A percentile compares a stretch with the other conserved stretches of the same genome.
These are phyloP conservation scores for Heliconius aoede DNA, from an alignment of 2,888 invertebrate species.

Conservation along the genomic window DNA sequence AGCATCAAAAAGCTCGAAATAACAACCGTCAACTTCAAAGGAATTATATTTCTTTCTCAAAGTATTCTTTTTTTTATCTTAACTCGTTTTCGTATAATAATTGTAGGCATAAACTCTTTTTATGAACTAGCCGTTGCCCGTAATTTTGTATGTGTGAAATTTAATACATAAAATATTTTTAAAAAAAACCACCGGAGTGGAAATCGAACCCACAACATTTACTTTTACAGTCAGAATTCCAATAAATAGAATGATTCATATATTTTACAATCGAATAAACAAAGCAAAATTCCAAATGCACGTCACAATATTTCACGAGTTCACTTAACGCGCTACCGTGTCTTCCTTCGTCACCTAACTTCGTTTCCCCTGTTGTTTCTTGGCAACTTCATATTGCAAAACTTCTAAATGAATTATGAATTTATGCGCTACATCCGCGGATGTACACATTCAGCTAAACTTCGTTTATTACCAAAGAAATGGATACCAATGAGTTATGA, in stretches of 20 bases:
- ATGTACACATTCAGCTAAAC: slow-evolving; percentile 29
- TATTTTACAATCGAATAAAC: not conserved
- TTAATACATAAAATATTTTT: no score
- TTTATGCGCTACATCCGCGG: slow-evolving; percentile 32
- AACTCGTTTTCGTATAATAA: not conserved
- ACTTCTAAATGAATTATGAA: slow-evolving; percentile 40
- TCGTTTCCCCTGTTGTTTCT: slow-evolving; percentile 30
- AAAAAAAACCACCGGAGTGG: no score
- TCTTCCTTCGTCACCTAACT: slow-evolving; percentile 29
- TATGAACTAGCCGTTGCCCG: no score
- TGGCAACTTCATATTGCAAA: slow-evolving; percentile 36
- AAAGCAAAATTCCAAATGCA: slow-evolving; percentile 11
- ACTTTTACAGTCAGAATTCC: no score
- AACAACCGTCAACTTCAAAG: slow-evolving; percentile 11
- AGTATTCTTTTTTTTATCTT: slow-evolving; percentile 19
- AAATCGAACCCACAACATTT: no score
- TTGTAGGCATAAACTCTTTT: no score
- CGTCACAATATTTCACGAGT: slow-evolving; percentile 19
- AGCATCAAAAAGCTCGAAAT: slow-evolving; percentile 8
- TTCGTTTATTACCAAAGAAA: slow-evolving; percentile 35
- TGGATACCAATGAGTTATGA: slow-evolving; percentile 14
- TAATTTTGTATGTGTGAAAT: no score
- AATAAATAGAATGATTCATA: no score
- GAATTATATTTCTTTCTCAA: slow-evolving; percentile 21
- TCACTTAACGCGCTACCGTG: slow-evolving; percentile 25